Percentiles rank a stretch among this genome's conserved stretches.
Conservation (phyloP, 2,113 vertebrate species). For the Dasyurus viverrinus region DNA sequence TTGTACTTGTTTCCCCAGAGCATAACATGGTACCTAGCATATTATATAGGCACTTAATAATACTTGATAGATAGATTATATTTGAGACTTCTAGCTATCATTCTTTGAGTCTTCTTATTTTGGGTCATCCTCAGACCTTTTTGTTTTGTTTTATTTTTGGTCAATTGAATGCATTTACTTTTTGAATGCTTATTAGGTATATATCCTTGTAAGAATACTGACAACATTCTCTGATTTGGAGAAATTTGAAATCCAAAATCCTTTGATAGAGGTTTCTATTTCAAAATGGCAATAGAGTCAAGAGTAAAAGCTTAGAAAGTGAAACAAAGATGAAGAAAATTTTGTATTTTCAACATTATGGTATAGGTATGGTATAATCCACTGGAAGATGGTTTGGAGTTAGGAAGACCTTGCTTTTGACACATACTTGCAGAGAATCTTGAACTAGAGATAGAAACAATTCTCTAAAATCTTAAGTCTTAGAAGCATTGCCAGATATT, state of each 20-base stretch:
- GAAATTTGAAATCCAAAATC: neutral
- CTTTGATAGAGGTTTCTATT: neutral
- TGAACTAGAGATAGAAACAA: neutral
- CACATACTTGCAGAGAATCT: neutral
- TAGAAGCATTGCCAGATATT: neutral
- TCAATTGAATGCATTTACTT: neutral
- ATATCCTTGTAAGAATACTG: neutral
- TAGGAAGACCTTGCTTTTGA: neutral
- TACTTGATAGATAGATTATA: neutral
- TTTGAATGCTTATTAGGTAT: neutral
- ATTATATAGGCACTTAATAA: neutral
- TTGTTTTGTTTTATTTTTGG: neutral
- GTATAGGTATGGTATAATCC: neutral
- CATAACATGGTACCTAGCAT: neutral
- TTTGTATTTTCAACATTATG: neutral
- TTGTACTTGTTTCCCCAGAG: neutral
- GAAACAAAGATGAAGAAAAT: neutral
- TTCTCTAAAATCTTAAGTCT: neutral
- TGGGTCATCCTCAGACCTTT: neutral
- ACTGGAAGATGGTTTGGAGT: neutral
- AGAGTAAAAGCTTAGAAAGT: neutral
- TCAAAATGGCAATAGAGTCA: neutral
- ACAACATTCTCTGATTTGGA: neutral
- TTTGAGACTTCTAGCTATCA: neutral
- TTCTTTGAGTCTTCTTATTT: neutral